Evolutionary conservation across 1,140 invertebrate species (phyloP).

Genomic region (Zaprionus gabonicus): DNA sequence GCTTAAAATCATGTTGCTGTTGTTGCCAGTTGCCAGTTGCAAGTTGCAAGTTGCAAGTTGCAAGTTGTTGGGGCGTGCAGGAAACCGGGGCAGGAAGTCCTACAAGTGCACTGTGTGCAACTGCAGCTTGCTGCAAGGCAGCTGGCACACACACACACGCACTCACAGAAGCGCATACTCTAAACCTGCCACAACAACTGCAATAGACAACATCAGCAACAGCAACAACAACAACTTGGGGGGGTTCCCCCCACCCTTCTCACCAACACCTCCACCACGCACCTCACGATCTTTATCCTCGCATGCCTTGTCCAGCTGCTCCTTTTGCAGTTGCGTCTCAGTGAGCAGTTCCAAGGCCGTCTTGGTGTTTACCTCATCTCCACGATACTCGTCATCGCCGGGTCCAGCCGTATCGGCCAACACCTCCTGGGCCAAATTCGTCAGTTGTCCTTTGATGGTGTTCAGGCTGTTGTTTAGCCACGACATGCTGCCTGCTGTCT

Average conservation of each 20-base stretch:
- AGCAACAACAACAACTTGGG: not conserved
- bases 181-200: not conserved
- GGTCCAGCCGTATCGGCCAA: constrained; percentile 86
- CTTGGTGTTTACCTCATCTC: constrained; percentile 52
- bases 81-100: constrained; percentile 34
- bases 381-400: constrained; percentile 73
- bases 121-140: constrained; percentile 18
- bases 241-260: not conserved
- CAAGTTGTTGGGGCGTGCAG: not conserved
- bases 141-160: not conserved
- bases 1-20: not conserved
- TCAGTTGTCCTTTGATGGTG: constrained; percentile 90
- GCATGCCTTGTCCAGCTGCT: constrained; percentile 87
- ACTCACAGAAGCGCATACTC: not conserved
- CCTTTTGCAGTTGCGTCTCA: constrained; percentile 85
- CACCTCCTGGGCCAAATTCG: constrained; percentile 90
- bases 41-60: not conserved
- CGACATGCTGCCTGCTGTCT: constrained; percentile 86
- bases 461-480: constrained; percentile 91
- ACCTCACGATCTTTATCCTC: constrained; percentile 88
- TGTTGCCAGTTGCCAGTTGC: not conserved
- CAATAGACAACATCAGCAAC: not conserved
- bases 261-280: not conserved
- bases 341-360: constrained; percentile 80
- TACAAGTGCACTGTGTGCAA: constrained; percentile 46